Conservation (phyloP, 1,140 invertebrate species). For the Drosophila guanche region DNA sequence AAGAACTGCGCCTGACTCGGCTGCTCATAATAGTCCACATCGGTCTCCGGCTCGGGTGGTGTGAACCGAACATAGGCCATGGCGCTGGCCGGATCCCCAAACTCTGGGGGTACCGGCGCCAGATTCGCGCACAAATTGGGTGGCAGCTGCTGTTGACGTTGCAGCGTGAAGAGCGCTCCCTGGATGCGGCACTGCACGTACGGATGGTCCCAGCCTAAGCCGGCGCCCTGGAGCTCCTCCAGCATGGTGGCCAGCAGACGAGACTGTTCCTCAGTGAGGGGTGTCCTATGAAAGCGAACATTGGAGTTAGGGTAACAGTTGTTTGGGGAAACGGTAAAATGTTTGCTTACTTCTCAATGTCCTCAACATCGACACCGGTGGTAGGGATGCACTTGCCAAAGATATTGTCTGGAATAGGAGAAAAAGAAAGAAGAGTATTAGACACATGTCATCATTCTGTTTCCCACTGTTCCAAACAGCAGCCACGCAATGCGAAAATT, state of each 20-base stretch:
- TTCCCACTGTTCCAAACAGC: too few relatives aligned
- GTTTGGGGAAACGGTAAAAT: neutral
- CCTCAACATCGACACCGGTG: slow-evolving; percentile 85
- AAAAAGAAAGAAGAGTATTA: neutral
- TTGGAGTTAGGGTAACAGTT: neutral
- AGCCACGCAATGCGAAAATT: too few relatives aligned
- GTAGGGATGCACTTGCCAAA: slow-evolving; percentile 91
- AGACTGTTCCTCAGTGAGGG: slow-evolving; percentile 81
- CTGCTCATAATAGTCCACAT: slow-evolving; percentile 88
- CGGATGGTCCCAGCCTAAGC: slow-evolving; percentile 83
- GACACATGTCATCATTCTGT: too few relatives aligned
- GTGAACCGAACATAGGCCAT: slow-evolving; percentile 91
- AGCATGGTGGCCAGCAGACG: slow-evolving; percentile 80
- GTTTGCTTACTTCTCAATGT: slow-evolving; percentile 86
- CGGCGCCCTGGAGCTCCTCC: slow-evolving; percentile 82
- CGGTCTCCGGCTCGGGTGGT: slow-evolving; percentile 88
- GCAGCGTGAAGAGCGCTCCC: slow-evolving; percentile 70
- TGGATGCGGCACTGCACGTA: slow-evolving; percentile 83
- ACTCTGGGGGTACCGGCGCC: slow-evolving; percentile 65
- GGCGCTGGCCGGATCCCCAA: slow-evolving; percentile 86
- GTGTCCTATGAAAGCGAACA: slow-evolving; percentile 48
- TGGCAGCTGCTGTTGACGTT: slow-evolving; percentile 75
- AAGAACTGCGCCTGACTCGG: slow-evolving; percentile 80
- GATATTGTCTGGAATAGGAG: slow-evolving; percentile 88
- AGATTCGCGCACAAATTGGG: slow-evolving; percentile 78